Conservation (phyloP, 2,888 invertebrate genomes). For the Iphiclides podalirius region DNA sequence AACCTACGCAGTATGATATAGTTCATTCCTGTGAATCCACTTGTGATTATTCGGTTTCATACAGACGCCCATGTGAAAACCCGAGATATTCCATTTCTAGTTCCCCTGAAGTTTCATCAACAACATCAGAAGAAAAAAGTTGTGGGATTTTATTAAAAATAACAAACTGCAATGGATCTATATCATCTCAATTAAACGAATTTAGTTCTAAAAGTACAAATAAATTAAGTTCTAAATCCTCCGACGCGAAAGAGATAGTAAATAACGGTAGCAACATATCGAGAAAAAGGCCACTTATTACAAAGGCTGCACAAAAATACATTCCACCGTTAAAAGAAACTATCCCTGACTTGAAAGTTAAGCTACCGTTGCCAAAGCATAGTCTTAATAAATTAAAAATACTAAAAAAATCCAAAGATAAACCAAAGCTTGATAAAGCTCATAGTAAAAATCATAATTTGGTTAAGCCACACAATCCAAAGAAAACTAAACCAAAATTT, state of each 20-base stretch:
- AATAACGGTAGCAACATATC: conserved; percentile 40
- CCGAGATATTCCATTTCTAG: conserved; percentile 44
- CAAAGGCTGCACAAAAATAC: conserved; percentile 76
- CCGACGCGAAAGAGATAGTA: conserved; percentile 55
- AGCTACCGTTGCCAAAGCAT: conserved; percentile 65
- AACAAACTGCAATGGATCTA: conserved; percentile 61
- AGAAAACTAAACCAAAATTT: conserved; percentile 72
- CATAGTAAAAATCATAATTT: conserved; percentile 38
- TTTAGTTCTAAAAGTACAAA: conserved; percentile 35
- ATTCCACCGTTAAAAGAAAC: conserved; percentile 69
- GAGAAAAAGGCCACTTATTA: conserved; percentile 56
- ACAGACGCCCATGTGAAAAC: conserved; percentile 38
- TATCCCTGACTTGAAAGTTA: conserved; percentile 63
- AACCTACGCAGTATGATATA: conserved; percentile 35
- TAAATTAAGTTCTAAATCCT: conserved; percentile 55
- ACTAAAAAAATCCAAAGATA: conserved; percentile 60
- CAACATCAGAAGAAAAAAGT: conserved; percentile 68
- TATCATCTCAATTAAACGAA: conserved; percentile 58
- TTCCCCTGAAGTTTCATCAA: conserved; percentile 72
- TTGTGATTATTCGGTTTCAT: conserved; percentile 44
- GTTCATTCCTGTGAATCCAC: conserved; percentile 52
- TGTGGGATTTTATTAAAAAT: conserved; percentile 66
- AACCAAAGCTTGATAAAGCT: conserved; percentile 44
- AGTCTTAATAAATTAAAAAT: conserved; percentile 65
- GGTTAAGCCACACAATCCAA: conserved; percentile 42